A percentile compares a stretch with the other conserved stretches of the same genome.
Evolutionary conservation across 2,888 invertebrate species (phyloP).

Genomic region (Anthophora plumipes): DNA sequence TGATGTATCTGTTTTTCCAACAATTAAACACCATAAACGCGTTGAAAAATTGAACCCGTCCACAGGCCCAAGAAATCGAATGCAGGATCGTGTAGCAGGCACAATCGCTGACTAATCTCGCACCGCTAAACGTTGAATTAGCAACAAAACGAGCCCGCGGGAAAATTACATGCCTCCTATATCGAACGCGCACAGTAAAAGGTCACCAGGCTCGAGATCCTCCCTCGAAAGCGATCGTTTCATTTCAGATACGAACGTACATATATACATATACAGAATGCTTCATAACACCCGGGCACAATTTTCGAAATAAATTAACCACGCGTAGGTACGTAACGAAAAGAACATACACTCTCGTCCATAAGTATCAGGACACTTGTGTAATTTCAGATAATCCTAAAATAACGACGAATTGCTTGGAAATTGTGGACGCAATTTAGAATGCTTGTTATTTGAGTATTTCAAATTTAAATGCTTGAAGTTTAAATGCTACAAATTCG

Average conservation of each 20-base stretch:
- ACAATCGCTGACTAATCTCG: constrained; percentile 63
- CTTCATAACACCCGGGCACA: not conserved
- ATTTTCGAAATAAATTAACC: not conserved
- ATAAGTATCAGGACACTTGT: too few relatives aligned
- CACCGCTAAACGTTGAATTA: constrained; percentile 68
- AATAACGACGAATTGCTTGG: too few relatives aligned
- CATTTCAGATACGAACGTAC: constrained; percentile 54
- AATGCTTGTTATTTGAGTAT: too few relatives aligned
- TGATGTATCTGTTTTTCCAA: constrained; percentile 6
- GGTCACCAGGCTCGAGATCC: constrained; percentile 61
- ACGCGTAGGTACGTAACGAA: not conserved
- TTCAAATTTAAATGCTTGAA: too few relatives aligned
- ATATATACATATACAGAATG: not conserved
- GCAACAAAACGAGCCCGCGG: constrained; percentile 66
- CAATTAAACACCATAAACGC: constrained; percentile 42
- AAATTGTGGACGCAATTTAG: too few relatives aligned
- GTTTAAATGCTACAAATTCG: too few relatives aligned
- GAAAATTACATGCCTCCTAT: constrained; percentile 67
- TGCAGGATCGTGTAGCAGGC: constrained; percentile 40
- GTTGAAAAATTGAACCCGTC: constrained; percentile 49
- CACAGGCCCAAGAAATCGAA: constrained; percentile 62
- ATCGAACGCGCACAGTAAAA: constrained; percentile 54
- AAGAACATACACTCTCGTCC: too few relatives aligned
- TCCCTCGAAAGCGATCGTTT: constrained; percentile 70
- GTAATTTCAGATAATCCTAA: too few relatives aligned